Evolutionary conservation across 1,140 invertebrate species (phyloP), one percentile per base, ranked within the genome.

Genomic region (Drosophila tani): DNA sequence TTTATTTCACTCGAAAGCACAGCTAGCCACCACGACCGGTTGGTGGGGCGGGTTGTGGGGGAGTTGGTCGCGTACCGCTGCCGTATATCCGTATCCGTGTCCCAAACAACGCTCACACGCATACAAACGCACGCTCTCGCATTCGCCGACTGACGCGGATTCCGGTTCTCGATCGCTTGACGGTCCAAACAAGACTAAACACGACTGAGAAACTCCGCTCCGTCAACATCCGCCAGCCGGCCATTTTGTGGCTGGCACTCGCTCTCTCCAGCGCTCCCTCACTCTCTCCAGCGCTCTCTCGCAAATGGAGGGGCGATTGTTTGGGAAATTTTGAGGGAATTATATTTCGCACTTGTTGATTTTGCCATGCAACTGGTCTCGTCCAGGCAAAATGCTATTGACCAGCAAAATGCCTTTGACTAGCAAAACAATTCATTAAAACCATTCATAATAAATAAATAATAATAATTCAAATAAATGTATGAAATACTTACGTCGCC

Each of bases 181-280:
- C 84, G 81, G 81, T 81, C 84, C 56, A 88, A 77, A 81, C 73
- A 73, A 84, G 81, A 88, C 80, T 87, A 53, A 85, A 62, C 32
- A 32, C 15, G 56, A 15, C 32, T 57, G 49, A 67, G 50, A 65
- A 29, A 40, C 40, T 46, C 17, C 46, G 51, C n/a, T 65, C 24
- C 17, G 38, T n/a, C 50, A 35, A 53, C 50, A 53, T 49, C 24
- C 19, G 63, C 19, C 74, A 45, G 63, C 81, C 81, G 81, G 81
- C 66, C 73, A 73, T 81, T 71, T 77, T 66, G 57, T 56, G 45
- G 50, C n/a, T 56, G 41, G 5, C 19, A 46, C 24, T 40, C n/a
- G 15, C 49, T 27, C 50, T 60, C 43, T 29, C 12, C 45, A 5
- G 17, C 12, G 11, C 38, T 45, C 45, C 58, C 58, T 47, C 67